Conservation (phyloP, 2,113 vertebrate species). For the Furnarius figulus region DNA sequence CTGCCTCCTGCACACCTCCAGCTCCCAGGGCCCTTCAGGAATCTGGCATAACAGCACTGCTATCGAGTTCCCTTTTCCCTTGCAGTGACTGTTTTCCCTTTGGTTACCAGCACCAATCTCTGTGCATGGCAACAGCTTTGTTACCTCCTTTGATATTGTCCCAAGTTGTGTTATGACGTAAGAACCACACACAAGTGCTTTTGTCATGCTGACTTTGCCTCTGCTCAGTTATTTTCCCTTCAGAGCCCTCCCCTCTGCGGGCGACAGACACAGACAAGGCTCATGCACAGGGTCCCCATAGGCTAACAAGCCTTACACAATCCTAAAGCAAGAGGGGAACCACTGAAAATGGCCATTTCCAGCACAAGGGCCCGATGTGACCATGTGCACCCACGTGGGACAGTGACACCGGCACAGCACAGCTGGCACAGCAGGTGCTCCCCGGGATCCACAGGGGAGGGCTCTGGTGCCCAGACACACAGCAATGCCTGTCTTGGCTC, state of each 20-base stretch:
- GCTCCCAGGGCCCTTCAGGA: neutral
- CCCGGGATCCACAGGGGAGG: accelerated
- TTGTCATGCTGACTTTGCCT: neutral
- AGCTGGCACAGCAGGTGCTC: neutral
- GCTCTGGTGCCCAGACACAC: neutral
- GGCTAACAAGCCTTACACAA: neutral
- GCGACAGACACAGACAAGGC: neutral
- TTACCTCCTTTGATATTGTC: neutral
- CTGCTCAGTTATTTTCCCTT: neutral
- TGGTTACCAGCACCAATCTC: neutral
- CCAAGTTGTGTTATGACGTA: neutral
- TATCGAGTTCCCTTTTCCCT: accelerated
- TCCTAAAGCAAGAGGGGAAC: neutral
- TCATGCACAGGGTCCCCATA: neutral
- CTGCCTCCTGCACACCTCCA: neutral
- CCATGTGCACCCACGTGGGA: accelerated
- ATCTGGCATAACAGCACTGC: accelerated
- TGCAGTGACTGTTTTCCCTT: neutral
- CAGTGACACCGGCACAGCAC: accelerated
- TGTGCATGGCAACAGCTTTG: neutral
- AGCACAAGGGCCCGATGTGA: neutral
- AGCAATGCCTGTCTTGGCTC: neutral
- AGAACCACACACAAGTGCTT: neutral
- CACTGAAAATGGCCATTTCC: neutral
- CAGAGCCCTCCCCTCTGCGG: accelerated